Evolutionary conservation across 2,797 vertebrate species (phyloP).

Genomic region (Poecilia wingei): DNA sequence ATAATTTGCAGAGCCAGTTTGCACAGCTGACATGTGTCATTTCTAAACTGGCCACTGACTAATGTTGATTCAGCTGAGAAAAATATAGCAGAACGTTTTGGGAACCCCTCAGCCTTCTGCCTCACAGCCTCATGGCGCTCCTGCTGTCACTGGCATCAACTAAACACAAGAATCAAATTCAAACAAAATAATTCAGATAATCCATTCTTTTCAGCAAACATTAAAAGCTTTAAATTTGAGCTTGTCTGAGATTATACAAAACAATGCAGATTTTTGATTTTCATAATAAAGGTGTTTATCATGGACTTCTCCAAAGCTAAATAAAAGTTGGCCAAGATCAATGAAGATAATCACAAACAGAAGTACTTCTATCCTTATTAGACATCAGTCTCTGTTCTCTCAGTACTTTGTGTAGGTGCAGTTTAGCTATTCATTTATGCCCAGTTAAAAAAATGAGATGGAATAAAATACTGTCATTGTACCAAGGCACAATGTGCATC

Average conservation of each 20-base stretch:
- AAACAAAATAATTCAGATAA: slow-evolving; percentile 3
- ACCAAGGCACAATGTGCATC: background rate
- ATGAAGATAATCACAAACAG: slow-evolving; percentile 47
- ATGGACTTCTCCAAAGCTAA: slow-evolving; percentile 22
- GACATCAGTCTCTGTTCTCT: background rate
- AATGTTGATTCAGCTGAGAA: slow-evolving; percentile 44
- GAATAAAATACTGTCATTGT: background rate
- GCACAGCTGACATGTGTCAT: slow-evolving; percentile 56
- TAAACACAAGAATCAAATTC: slow-evolving; percentile 4
- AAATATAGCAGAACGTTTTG: slow-evolving; percentile 15
- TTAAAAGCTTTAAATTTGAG: background rate
- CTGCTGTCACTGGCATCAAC: slow-evolving; percentile 18
- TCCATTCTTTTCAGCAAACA: background rate
- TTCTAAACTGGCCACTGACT: slow-evolving; percentile 37
- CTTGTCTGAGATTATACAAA: background rate
- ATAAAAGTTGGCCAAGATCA: slow-evolving; percentile 26
- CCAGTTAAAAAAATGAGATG: background rate
- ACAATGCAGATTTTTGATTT: background rate
- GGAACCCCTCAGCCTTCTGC: slow-evolving; percentile 35
- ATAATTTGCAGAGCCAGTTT: slow-evolving; percentile 41
- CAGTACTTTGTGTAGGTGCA: slow-evolving; percentile 1
- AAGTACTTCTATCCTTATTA: slow-evolving; percentile 29
- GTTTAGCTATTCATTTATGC: slow-evolving; percentile 10
- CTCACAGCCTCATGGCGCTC: slow-evolving; percentile 27
- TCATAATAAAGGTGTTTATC: background rate